Percentiles rank a stretch among this genome's conserved stretches.
Conservation (phyloP, 1,140 invertebrate species). For the Eubasilissa regina region DNA sequence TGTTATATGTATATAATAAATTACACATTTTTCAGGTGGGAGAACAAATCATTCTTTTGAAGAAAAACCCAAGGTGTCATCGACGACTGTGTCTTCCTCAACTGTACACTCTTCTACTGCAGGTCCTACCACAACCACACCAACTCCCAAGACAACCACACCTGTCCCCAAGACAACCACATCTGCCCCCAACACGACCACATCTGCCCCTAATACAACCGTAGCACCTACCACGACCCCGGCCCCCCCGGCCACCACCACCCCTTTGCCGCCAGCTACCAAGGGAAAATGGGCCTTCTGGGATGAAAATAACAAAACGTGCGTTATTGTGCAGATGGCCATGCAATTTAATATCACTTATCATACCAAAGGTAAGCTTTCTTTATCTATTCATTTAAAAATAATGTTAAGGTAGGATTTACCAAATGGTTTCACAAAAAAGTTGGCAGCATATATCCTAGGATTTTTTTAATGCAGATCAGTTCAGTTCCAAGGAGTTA, state of each 20-base stretch:
- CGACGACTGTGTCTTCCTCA: slow-evolving; percentile 6
- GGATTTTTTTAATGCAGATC: no score
- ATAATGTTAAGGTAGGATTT: not conserved
- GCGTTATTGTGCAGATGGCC: slow-evolving; percentile 77
- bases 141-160: no score
- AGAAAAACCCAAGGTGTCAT: not conserved
- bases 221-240: slow-evolving; percentile 63
- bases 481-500: not conserved
- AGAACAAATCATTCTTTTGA: not conserved
- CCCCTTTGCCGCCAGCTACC: slow-evolving; percentile 68
- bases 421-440: not conserved
- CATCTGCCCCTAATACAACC: slow-evolving; percentile 61
- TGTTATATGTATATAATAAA: no score
- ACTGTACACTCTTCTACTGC: no score
- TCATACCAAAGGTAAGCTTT: slow-evolving; percentile 62
- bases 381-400: not conserved
- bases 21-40: slow-evolving; percentile 22
- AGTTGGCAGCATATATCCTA: not conserved
- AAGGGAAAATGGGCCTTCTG: slow-evolving; percentile 72
- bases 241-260: slow-evolving; percentile 62
- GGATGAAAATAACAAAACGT: slow-evolving; percentile 67
- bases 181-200: slow-evolving; percentile 53
- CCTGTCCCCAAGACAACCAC: slow-evolving; percentile 7
- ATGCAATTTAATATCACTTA: slow-evolving; percentile 76
- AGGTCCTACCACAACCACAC: no score